These are phyloP conservation scores for Corythornis cristatus DNA, from an alignment of 2,113 vertebrate species.

Conservation along the genomic window DNA sequence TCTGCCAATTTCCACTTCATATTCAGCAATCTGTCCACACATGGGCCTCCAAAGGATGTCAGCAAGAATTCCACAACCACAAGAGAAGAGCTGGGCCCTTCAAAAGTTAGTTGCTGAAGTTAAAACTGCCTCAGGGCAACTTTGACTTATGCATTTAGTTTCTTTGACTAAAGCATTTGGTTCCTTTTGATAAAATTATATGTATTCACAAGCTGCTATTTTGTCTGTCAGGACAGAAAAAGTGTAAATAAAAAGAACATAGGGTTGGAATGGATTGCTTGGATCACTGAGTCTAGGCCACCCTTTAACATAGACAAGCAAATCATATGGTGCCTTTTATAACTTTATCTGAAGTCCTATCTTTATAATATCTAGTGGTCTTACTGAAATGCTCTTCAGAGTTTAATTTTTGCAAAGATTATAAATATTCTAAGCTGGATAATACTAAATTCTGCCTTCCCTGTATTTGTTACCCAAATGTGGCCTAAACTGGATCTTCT, in stretches of 20 bases:
- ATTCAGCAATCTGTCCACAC: constrained; percentile 44
- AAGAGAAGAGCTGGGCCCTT: constrained; percentile 37
- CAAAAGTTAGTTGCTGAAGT: constrained; percentile 28
- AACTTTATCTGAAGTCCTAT: not conserved
- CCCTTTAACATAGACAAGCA: not conserved
- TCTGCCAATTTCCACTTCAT: constrained; percentile 47
- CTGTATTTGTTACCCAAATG: not conserved
- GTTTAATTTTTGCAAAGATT: not conserved
- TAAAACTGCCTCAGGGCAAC: not conserved
- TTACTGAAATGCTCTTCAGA: not conserved
- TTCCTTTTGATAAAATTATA: constrained; percentile 26
- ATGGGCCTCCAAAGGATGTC: constrained; percentile 44
- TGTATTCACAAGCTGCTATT: not conserved
- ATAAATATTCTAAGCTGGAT: not conserved
- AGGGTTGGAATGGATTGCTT: not conserved
- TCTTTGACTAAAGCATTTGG: not conserved
- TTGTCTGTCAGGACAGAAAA: constrained; percentile 19
- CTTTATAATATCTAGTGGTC: not conserved
- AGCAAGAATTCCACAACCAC: constrained; percentile 52
- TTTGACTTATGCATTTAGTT: not conserved
- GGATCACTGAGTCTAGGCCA: not conserved
- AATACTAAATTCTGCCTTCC: not conserved
- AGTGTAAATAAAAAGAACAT: not conserved
- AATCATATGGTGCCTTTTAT: not conserved
- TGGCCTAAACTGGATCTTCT: not conserved